Percentiles rank a stretch among this genome's conserved stretches.
Conservation (phyloP, 2,888 invertebrate genomes). For the Agriopis aurantiaria region DNA sequence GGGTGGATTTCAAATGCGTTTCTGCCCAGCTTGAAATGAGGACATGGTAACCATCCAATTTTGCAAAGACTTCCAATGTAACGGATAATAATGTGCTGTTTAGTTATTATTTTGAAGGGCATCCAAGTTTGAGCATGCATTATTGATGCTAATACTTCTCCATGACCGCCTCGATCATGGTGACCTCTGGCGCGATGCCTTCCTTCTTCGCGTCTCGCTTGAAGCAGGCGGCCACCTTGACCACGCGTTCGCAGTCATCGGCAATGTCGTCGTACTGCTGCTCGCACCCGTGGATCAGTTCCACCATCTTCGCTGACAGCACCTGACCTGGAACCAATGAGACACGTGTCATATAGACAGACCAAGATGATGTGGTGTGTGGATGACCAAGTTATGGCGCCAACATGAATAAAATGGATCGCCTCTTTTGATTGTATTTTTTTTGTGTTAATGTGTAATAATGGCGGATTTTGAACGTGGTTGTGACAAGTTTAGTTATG, state of each 20-base stretch:
- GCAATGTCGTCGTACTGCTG: slow-evolving; percentile 67
- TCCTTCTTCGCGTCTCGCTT: slow-evolving; percentile 67
- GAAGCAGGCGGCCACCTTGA: slow-evolving; percentile 79
- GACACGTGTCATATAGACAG: too few species aligned
- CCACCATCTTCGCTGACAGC: slow-evolving; percentile 71
- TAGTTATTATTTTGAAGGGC: neutral
- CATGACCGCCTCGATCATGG: slow-evolving; percentile 79
- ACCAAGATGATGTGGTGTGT: too few species aligned
- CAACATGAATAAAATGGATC: too few species aligned
- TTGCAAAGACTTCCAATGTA: too few species aligned
- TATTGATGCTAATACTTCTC: slow-evolving; percentile 64
- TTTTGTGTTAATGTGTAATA: too few species aligned
- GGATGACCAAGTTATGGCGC: too few species aligned
- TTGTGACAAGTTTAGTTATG: too few species aligned
- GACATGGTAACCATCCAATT: too few species aligned
- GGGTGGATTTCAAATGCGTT: neutral
- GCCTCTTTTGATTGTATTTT: too few species aligned
- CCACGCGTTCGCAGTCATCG: slow-evolving; percentile 76
- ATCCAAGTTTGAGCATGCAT: neutral
- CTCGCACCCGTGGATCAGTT: slow-evolving; percentile 78
- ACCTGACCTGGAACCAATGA: slow-evolving; percentile 62
- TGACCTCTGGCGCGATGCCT: slow-evolving; percentile 77
- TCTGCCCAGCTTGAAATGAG: neutral
- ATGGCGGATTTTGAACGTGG: too few species aligned
- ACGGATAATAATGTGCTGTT: neutral